phyloP scores from a whole-genome alignment of 2,888 invertebrate species.

The Ophion ventricosus region DNA sequence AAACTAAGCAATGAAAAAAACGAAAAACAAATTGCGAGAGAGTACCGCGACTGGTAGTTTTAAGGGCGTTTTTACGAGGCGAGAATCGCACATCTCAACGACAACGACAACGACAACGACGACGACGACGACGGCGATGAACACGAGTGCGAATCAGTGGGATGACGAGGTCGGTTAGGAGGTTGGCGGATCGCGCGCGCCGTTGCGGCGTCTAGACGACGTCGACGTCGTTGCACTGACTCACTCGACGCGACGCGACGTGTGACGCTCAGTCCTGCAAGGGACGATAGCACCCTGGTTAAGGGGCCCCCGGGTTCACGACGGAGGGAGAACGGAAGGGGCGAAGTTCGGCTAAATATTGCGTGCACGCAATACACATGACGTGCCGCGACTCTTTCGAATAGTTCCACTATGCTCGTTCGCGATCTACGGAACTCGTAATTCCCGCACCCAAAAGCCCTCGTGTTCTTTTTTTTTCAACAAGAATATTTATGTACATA shows the following conservation, averaged over 20 bases:
- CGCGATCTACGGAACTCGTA: not conserved
- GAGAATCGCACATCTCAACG: not conserved
- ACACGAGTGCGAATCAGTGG: slow-evolving; percentile 71
- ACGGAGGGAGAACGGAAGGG: slow-evolving; percentile 27
- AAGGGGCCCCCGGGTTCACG: not conserved
- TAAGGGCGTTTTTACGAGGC: slow-evolving; percentile 5
- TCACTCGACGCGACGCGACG: slow-evolving; percentile 74
- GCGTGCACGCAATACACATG: slow-evolving; percentile 77
- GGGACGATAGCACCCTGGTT: not conserved
- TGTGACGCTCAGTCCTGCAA: slow-evolving; percentile 58
- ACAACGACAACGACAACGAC: not conserved
- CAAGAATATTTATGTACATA: not conserved
- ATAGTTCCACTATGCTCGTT: slow-evolving; percentile 73
- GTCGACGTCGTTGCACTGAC: slow-evolving; percentile 75
- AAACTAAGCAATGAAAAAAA: not conserved
- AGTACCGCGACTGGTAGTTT: not conserved
- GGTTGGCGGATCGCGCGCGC: slow-evolving; percentile 27
- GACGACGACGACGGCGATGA: not conserved
- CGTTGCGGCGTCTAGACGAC: slow-evolving; percentile 76
- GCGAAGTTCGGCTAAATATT: slow-evolving; percentile 76
- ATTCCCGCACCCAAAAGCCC: slow-evolving; percentile 26
- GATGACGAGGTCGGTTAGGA: slow-evolving; percentile 69
- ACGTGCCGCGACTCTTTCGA: slow-evolving; percentile 70
- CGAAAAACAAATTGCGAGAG: not conserved
- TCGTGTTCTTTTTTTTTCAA: slow-evolving; percentile 21